Evolutionary conservation across 2,797 vertebrate species (phyloP), one percentile per base, ranked within the genome.

Genomic region (Lutjanus campechanus): DNA sequence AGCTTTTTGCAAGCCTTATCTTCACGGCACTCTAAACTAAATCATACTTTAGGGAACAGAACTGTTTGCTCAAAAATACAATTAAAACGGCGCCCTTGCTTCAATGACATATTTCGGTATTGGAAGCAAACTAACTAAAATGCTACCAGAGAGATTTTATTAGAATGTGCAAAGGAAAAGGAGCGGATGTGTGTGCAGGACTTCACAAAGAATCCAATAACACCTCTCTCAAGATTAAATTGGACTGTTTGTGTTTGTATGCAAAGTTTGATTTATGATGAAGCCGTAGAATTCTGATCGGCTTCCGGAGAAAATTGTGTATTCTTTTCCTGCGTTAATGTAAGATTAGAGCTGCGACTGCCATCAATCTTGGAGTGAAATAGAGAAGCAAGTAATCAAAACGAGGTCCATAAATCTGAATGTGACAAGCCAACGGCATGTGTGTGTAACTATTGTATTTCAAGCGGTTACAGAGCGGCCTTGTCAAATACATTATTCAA

Each of bases 351-450:
- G 84, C 62, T 25, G 82, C 74, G 62, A 86, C 73, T 77, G 80
- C 81, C 85, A 94, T 94, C 82, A 87, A 92, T 92, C 89, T 81
- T 47, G 20, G 72, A 69, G 60, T 65, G 77, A 84, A 93, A 89
- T 61, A 85, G 71, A 91, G 85, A 84, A 65, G 81, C 81, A n/a
- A 79, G 85, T 88, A 90, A 91, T 92, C 88, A 92, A 85, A 92
- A 77, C 11, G 19, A 79, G 85, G 81, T 84, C 83, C 86, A 93
- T 93, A 92, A 94, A 94, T 94, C 93, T 90, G 91, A 88, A 74
- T 47, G 51, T 79, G 88, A 88, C 91, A 87, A 81, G 85, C 74
- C 72, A 83, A 62, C 77, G 46, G 65, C 53, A 73, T 58, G 74
- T 69, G 80, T 59, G 55, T 49, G 65, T 72, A 78, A 54, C 85